These are phyloP conservation scores for Psilopogon haemacephalus DNA, from an alignment of 2,113 vertebrate genomes.

Conservation along the genomic window DNA sequence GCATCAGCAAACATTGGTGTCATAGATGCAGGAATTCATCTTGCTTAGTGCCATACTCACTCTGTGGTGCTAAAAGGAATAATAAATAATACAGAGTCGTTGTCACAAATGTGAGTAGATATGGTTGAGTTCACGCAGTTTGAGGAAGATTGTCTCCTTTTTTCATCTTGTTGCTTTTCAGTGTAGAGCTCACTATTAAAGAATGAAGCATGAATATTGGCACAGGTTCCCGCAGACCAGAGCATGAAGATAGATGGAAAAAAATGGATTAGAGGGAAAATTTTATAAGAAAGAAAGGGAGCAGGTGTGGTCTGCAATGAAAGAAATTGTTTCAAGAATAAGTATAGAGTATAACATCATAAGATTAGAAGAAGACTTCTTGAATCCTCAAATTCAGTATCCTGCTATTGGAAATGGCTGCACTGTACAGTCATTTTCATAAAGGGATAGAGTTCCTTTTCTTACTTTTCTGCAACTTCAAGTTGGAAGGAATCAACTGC, in stretches of 20 bases:
- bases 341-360: background rate
- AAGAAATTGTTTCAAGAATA: slow-evolving; percentile 4
- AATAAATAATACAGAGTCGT: slow-evolving; percentile 11
- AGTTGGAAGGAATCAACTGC: background rate
- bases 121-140: slow-evolving; percentile 43
- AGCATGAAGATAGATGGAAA: background rate
- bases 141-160: slow-evolving; percentile 22
- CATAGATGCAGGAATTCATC: background rate
- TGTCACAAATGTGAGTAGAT: slow-evolving; percentile 33
- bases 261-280: background rate
- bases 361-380: background rate
- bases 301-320: slow-evolving; percentile 14
- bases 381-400: background rate
- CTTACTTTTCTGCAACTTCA: background rate
- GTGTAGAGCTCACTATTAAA: background rate
- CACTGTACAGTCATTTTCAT: background rate
- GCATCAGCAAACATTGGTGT: background rate
- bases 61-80: slow-evolving; percentile 24
- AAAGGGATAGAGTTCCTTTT: background rate
- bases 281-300: background rate
- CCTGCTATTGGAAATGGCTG: background rate
- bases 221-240: background rate
- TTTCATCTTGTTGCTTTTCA: background rate
- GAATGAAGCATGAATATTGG: slow-evolving; percentile 50
- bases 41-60: background rate